Evolutionary conservation across 2,888 invertebrate genomes (phyloP).

Genomic region (Blomia tropicalis): DNA sequence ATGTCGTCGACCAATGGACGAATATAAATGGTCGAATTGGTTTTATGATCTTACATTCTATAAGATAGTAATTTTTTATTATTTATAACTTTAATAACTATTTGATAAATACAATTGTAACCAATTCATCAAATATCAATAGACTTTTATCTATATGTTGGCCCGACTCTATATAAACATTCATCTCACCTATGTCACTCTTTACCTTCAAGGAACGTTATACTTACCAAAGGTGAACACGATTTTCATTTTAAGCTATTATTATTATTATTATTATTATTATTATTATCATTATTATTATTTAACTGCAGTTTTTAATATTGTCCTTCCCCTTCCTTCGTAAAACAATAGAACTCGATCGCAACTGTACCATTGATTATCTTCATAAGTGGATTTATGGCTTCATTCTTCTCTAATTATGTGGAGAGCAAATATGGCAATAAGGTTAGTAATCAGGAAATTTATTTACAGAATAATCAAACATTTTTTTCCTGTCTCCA

Average conservation of each 20-base stretch:
- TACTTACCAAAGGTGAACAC: neutral
- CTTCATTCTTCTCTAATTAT: slow-evolving; percentile 4
- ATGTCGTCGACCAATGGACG: slow-evolving; percentile 10
- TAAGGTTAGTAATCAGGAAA: neutral
- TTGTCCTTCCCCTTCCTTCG: neutral
- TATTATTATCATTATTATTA: too few relatives aligned
- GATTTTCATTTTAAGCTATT: neutral
- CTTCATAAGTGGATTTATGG: neutral
- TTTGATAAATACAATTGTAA: neutral
- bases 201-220: neutral
- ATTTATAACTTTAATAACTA: neutral
- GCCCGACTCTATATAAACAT: neutral
- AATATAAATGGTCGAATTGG: neutral
- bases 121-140: neutral
- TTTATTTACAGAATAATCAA: too few relatives aligned
- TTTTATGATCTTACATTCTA: neutral
- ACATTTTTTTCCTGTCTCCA: neutral
- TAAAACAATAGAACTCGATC: neutral
- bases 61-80: neutral
- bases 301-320: neutral
- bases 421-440: neutral
- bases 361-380: slow-evolving; percentile 2
- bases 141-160: slow-evolving; percentile 3
- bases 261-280: neutral
- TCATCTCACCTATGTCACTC: neutral